phyloP scores from a whole-genome alignment of 1,140 invertebrate genomes.

The Drosophila parvula region DNA sequence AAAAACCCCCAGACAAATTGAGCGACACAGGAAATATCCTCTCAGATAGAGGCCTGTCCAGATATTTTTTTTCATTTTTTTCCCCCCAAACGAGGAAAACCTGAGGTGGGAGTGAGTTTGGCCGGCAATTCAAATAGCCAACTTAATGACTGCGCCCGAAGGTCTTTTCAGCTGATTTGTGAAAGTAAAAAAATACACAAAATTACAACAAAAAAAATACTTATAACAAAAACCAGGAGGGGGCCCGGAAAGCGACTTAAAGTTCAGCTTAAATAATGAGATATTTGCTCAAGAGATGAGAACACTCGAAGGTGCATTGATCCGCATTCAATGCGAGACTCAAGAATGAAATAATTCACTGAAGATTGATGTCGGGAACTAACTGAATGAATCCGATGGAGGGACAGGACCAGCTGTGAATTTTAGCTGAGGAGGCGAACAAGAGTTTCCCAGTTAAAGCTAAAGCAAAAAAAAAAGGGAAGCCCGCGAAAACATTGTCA shows the following conservation, averaged over 20 bases:
- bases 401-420: conserved; percentile 41
- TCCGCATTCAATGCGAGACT: conserved; percentile 55
- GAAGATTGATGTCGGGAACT: not conserved
- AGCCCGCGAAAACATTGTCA: conserved; percentile 43
- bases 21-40: conserved; percentile 69
- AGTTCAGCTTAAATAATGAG: conserved; percentile 38
- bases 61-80: conserved; percentile 25
- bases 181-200: conserved; percentile 52
- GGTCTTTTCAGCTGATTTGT: conserved; percentile 74
- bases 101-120: conserved; percentile 14
- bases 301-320: conserved; percentile 61
- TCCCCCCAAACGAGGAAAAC: not conserved
- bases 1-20: conserved; percentile 27
- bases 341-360: conserved; percentile 43
- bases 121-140: conserved; percentile 74
- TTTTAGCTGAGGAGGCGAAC: conserved; percentile 5
- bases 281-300: conserved; percentile 38
- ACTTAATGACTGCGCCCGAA: conserved; percentile 76
- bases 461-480: not conserved
- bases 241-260: conserved; percentile 2
- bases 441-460: not conserved
- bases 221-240: conserved; percentile 8
- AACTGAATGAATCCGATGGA: conserved; percentile 16
- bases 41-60: conserved; percentile 37
- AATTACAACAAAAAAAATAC: conserved; percentile 41